Conservation (phyloP, 2,888 invertebrate species). For the Hypomecis punctinalis region DNA sequence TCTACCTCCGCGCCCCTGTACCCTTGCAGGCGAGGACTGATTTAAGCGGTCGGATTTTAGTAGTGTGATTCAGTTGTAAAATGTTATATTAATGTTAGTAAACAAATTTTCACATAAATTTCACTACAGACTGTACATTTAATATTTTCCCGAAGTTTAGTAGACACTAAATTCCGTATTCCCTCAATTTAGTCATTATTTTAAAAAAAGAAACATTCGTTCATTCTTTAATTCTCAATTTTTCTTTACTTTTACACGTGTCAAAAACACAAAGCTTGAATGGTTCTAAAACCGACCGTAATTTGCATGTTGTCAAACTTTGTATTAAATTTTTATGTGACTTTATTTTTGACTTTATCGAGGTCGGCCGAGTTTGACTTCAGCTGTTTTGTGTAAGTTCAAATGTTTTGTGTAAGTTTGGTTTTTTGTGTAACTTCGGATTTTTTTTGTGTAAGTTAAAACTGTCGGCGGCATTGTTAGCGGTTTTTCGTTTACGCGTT, state of each 20-base stretch:
- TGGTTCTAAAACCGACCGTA: constrained; percentile 11
- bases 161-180: too few species aligned
- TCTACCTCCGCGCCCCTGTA: too few species aligned
- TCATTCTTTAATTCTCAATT: background rate
- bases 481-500: constrained; percentile 20
- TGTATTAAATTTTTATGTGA: constrained; percentile 27
- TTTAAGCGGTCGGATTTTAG: too few species aligned
- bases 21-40: too few species aligned
- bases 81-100: too few species aligned
- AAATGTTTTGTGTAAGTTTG: constrained; percentile 19
- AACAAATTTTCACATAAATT: too few species aligned
- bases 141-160: too few species aligned
- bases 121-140: too few species aligned
- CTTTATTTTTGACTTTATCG: constrained; percentile 25
- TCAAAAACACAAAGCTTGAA: constrained; percentile 8
- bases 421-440: constrained; percentile 19
- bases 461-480: constrained; percentile 25
- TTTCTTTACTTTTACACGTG: background rate
- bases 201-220: background rate
- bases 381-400: constrained; percentile 18
- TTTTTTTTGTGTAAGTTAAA: constrained; percentile 31
- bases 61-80: too few species aligned
- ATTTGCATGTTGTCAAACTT: constrained; percentile 29
- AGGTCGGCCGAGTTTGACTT: constrained; percentile 21
- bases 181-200: too few species aligned